Evolutionary conservation across 2,888 invertebrate species (phyloP).

Genomic region (Drosophila subsilvestris): DNA sequence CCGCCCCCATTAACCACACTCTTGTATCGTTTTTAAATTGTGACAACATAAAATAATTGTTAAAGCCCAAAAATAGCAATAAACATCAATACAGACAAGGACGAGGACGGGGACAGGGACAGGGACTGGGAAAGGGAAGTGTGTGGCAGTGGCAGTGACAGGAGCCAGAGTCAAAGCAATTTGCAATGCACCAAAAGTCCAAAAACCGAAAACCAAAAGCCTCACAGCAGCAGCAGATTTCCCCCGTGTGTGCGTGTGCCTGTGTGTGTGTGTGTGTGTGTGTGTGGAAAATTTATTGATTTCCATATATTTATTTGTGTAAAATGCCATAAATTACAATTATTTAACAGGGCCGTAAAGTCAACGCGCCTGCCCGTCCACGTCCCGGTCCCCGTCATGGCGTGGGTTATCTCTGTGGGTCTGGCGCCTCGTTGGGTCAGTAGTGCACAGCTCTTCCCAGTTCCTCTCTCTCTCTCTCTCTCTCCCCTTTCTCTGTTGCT

Average conservation of each 20-base stretch:
- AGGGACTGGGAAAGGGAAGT: not conserved
- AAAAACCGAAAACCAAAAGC: conserved; percentile 51
- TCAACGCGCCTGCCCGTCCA: conserved; percentile 45
- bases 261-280: conserved; percentile 8
- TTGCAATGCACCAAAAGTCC: conserved; percentile 72
- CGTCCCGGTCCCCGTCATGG: not conserved
- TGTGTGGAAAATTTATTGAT: conserved; percentile 71
- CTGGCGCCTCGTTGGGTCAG: conserved; percentile 63
- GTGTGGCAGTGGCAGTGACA: not conserved
- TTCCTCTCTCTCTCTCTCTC: not conserved
- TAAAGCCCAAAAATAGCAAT: conserved; percentile 63
- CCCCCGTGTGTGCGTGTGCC: conserved; percentile 2
- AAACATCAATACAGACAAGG: conserved; percentile 31
- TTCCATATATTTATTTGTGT: conserved; percentile 76
- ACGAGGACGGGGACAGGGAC: not conserved
- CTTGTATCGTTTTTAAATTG: conserved; percentile 42
- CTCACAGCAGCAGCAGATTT: conserved; percentile 23
- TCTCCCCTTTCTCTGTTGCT: conserved; percentile 15
- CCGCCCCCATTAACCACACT: not conserved
- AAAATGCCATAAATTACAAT: conserved; percentile 80
- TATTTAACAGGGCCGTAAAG: conserved; percentile 68
- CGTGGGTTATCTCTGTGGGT: not conserved
- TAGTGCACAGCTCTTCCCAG: conserved; percentile 35
- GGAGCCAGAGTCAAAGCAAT: conserved; percentile 51
- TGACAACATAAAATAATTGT: conserved; percentile 74